Base-by-base conservation (phyloP, 2,113 vertebrate species). In the Desmodus rotundus region DNA sequence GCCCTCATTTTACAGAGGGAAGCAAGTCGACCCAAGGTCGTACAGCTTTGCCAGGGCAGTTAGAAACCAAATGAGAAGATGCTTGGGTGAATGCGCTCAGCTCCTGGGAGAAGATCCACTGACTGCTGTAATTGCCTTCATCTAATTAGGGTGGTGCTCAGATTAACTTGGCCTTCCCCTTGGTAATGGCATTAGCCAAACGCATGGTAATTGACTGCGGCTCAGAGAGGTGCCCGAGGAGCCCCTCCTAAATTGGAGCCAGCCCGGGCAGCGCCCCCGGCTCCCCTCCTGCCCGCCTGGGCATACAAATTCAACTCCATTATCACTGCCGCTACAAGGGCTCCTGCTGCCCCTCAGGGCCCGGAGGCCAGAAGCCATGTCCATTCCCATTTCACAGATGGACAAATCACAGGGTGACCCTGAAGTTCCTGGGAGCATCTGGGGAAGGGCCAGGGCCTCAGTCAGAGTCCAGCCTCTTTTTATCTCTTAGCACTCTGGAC, bases 151-250 rank as follows among this genome's bases (percentile, higher is more conserved):
- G 73, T 4, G 0, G 61, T 7, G 76, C 52, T 92, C 81, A 19
- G 47, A 45, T 94, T 52, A 82, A 87, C 95, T 78, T 28, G 77
- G 78, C 81, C 76, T 94, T 95, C 88, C 78, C 76, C 87, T 52
- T 7, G 45, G n/a, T 56, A 22, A 17, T 10, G 78, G 43, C 78
- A 14, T 43, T 9, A 67, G 78, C 91, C n/a, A 14, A 83, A 24
- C 9, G 85, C 50, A 3, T 50, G 85, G 38, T 78, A 65, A 65
- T 78, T 2, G 1, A 15, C 91, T 20, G 33, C 19, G 12, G 77
- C 82, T 56, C 85, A 12, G 73, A 89, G 76, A 76, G 89, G 54
- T 12, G 43, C 87, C 26, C 1, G 4, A 31, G 12, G 58, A 81
- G 31, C 24, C 81, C 70, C 72, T 82, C 11, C 8, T 26, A 11